Conservation (phyloP, 2,888 invertebrate species). For the Leptothorax acervorum region DNA sequence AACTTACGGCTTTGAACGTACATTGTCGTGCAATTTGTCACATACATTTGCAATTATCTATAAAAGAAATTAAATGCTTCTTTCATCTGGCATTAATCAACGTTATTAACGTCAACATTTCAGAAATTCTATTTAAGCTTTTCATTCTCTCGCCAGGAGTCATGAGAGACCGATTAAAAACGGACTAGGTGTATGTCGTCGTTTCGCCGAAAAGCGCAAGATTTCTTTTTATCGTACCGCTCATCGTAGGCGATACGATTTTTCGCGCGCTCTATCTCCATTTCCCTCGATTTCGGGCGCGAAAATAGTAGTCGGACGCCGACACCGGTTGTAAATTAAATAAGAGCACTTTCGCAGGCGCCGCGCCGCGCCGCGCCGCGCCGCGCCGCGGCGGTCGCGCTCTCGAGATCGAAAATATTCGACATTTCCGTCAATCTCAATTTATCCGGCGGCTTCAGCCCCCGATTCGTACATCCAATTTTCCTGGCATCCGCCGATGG, state of each 20-base stretch:
- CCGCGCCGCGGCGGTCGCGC: conserved; percentile 24
- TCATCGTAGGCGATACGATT: background rate
- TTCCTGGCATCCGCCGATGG: conserved; percentile 48
- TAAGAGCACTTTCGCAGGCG: conserved; percentile 55
- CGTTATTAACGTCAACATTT: background rate
- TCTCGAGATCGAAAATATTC: conserved; percentile 61
- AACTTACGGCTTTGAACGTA: background rate
- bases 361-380: background rate
- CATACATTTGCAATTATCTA: background rate
- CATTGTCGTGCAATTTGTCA: background rate
- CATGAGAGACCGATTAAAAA: background rate
- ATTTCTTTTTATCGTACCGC: background rate
- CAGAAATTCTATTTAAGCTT: too few species aligned
- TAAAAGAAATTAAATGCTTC: background rate
- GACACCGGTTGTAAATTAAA: conserved; percentile 59
- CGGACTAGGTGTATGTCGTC: background rate
- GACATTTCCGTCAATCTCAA: conserved; percentile 65
- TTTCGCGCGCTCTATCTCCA: background rate
- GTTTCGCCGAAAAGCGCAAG: background rate
- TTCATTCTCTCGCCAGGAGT: background rate
- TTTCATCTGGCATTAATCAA: background rate
- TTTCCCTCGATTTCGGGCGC: background rate
- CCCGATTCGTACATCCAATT: conserved; percentile 61
- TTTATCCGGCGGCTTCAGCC: conserved; percentile 51
- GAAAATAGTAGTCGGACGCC: conserved; percentile 38